Conservation (phyloP, 2,888 invertebrate species). For the Cephonodes hylas region DNA sequence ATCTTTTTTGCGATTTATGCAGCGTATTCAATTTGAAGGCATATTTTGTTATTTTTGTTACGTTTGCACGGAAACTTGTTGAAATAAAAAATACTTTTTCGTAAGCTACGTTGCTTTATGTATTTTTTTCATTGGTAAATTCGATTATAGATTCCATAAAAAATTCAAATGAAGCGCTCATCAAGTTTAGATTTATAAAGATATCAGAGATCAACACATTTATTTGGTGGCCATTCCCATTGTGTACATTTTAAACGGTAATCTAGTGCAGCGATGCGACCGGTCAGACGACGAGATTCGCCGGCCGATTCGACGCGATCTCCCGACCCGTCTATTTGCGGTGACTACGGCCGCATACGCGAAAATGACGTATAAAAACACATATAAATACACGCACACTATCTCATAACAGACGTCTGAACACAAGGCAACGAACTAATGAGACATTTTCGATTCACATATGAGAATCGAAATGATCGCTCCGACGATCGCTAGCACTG, state of each 20-base stretch:
- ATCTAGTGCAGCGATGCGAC: slow-evolving; percentile 11
- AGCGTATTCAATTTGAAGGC: not conserved
- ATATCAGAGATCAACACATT: not conserved
- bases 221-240: not conserved
- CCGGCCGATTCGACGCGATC: slow-evolving; percentile 25
- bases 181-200: not conserved
- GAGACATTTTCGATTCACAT: not conserved
- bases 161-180: too few species aligned
- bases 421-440: slow-evolving; percentile 15
- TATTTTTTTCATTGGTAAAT: too few species aligned
- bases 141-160: too few species aligned
- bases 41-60: too few species aligned
- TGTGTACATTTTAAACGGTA: not conserved
- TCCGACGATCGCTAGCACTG: not conserved
- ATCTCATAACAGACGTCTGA: not conserved
- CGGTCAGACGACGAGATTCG: slow-evolving; percentile 21
- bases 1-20: not conserved
- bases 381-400: slow-evolving; percentile 34
- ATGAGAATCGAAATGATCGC: not conserved
- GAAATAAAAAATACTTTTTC: too few species aligned
- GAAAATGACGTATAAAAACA: slow-evolving; percentile 41
- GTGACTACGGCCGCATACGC: slow-evolving; percentile 43
- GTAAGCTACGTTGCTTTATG: too few species aligned
- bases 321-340: slow-evolving; percentile 52
- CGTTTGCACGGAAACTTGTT: too few species aligned